Conservation (phyloP, 1,140 invertebrate genomes). For the Xylocopa sonorina region DNA sequence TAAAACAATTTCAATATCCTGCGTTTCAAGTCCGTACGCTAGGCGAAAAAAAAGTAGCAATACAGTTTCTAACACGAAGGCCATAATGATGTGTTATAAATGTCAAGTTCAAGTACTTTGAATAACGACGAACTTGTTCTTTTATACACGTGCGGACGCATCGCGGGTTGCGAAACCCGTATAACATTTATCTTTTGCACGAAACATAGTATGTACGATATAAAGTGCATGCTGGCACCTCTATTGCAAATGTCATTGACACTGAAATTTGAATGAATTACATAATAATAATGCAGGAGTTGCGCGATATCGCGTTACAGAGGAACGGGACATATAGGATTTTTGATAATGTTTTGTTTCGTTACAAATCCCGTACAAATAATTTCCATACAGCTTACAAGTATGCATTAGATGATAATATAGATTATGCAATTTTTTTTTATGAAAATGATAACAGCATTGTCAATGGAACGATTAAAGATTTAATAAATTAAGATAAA, state of each 20-base stretch:
- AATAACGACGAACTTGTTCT: constrained; percentile 58
- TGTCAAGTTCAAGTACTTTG: constrained; percentile 61
- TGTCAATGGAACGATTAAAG: constrained; percentile 42
- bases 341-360: not conserved
- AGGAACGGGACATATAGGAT: constrained; percentile 19
- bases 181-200: constrained; percentile 55
- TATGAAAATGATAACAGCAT: constrained; percentile 10
- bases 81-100: constrained; percentile 59
- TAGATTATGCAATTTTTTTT: not conserved
- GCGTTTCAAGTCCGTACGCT: not conserved
- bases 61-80: constrained; percentile 35
- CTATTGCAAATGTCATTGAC: constrained; percentile 67
- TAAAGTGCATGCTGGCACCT: constrained; percentile 72
- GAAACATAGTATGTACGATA: constrained; percentile 30
- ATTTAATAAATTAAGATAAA: constrained; percentile 47
- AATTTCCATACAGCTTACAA: not conserved
- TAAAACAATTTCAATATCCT: constrained; percentile 61
- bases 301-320: not conserved
- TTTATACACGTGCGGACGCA: constrained; percentile 56
- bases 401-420: not conserved
- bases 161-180: constrained; percentile 45
- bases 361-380: not conserved
- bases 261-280: constrained; percentile 33
- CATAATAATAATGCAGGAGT: constrained; percentile 21
- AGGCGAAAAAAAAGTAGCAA: constrained; percentile 44